Base-by-base conservation (phyloP, 2,888 invertebrate genomes). In the Tolmerus cingulatus region DNA sequence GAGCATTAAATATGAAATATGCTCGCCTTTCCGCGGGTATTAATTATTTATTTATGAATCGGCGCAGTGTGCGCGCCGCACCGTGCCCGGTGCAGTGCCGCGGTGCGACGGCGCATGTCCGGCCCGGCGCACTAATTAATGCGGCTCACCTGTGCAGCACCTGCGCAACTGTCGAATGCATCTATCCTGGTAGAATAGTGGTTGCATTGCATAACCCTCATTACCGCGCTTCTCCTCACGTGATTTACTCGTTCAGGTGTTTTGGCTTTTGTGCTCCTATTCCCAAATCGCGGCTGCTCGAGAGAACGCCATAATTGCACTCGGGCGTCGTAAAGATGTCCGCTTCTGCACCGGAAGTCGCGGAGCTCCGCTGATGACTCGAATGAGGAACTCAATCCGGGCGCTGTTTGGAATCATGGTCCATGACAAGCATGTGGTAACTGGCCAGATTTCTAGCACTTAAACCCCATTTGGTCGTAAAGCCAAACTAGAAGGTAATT, bases 181-280 rank as follows among this genome's bases (percentile, higher is more conserved):
- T 82, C 82, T 57, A 66, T 66, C n/a, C 12, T 66, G n/a, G n/a
- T n/a, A n/a, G n/a, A n/a, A n/a, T n/a, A 82, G 37, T 82, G 37
- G 66, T 66, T 82, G 82, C 66, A 82, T 66, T 82, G 82, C 66
- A 82, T 82, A 66, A 82, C 55, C 7, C 46, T 16, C 16, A 37
- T 66, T 79, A 23, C 57, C 12, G 66, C 37, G 37, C 66, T 66
- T 82, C 82, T 82, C 8, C 37, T 40, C 8, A 37, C 19, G 66
- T 57, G 82, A 82, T 82, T 82, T 82, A 82, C 66, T 82, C 82
- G 82, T 82, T 82, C 82, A 82, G 82, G 82, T 82, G 82, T 57
- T 37, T 82, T 82, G 57, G 37, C 57, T 57, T 66, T 46, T 66
- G 37, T 79, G 79, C 79, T 79, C 51, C 16, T 16, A 79, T 79